Evolutionary conservation across 2,113 vertebrate genomes (phyloP).

Genomic region (Cervus canadensis): DNA sequence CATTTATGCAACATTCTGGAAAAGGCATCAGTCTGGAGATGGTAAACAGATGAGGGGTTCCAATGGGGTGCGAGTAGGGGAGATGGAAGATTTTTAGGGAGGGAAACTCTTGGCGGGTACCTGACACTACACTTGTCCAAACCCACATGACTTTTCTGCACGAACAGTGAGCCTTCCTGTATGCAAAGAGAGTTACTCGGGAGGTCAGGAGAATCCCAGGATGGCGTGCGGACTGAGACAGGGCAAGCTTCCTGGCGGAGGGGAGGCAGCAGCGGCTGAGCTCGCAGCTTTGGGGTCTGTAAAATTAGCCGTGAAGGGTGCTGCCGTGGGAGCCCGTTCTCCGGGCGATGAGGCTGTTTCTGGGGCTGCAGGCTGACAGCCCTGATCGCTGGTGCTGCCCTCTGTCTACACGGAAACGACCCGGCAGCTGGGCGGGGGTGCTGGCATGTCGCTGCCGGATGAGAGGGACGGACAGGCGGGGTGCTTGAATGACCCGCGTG

Average conservation of each 20-base stretch:
- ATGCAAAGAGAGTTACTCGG: neutral
- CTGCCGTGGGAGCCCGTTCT: accelerated
- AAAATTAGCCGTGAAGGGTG: accelerated
- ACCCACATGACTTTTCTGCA: neutral
- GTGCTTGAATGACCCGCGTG: accelerated
- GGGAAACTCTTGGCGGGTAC: accelerated
- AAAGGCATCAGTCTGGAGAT: accelerated
- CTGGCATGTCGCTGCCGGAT: accelerated
- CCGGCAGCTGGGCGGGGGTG: accelerated
- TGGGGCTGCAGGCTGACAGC: neutral
- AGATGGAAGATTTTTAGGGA: accelerated
- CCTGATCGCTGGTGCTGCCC: accelerated
- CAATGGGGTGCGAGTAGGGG: accelerated
- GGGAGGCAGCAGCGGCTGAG: accelerated
- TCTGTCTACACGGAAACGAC: accelerated
- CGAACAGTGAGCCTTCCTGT: accelerated
- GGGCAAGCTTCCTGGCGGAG: accelerated
- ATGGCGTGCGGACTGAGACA: accelerated
- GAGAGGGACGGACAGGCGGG: neutral
- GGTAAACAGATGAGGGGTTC: accelerated
- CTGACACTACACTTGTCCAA: accelerated
- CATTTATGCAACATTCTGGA: accelerated
- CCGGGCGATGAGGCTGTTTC: accelerated
- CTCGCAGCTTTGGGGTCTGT: no score
- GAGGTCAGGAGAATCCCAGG: neutral